Evolutionary conservation across 2,888 invertebrate genomes (phyloP), one percentile per base, ranked within the genome.

Genomic region (Pseudococcus longispinus): DNA sequence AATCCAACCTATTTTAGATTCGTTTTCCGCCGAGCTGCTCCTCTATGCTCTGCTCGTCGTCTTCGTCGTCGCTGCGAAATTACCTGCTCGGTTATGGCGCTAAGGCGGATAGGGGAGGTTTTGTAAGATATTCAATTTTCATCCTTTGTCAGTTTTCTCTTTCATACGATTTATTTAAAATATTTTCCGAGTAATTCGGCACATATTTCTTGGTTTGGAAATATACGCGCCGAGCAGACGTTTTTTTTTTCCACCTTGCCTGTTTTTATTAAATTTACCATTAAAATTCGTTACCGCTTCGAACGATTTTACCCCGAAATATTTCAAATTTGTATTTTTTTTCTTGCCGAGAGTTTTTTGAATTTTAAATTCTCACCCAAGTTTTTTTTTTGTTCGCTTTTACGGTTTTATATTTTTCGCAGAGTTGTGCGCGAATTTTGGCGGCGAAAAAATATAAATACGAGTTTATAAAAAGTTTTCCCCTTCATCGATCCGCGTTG

Each of bases 211-310:
- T 23, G 18, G 82, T 46, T 42, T 37, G 82, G 46, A 26, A 82
- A 70, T 70, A 70, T 70, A 65, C 15, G 65, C 23, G 65, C 23
- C 15, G 15, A 13, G 13, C n/a, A 4, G 60, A 9, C 23, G 70
- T 37, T 37, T 37, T 37, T 13, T 65, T 70, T 32, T 70, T 29
- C 70, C 29, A 70, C 29, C 70, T 29, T 18, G 70, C 29, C 29
- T 70, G 18, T 70, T 70, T 70, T 80, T 80, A 80, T 80, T 80
- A 80, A 80, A 80, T 80, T 80, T 42, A 23, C 42, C 77, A 42
- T 80, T 80, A 80, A 80, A 80, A 37, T 80, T 80, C 42, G 77
- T 42, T 70, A 70, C 37, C 77, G 20, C 77, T 4, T 32, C 42
- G 42, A 6, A 37, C 37, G 37, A 37, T 37, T 37, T 37, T 37